These are phyloP conservation scores for Spinibarbus caldwelli DNA, from an alignment of 2,797 vertebrate genomes.

Conservation along the genomic window DNA sequence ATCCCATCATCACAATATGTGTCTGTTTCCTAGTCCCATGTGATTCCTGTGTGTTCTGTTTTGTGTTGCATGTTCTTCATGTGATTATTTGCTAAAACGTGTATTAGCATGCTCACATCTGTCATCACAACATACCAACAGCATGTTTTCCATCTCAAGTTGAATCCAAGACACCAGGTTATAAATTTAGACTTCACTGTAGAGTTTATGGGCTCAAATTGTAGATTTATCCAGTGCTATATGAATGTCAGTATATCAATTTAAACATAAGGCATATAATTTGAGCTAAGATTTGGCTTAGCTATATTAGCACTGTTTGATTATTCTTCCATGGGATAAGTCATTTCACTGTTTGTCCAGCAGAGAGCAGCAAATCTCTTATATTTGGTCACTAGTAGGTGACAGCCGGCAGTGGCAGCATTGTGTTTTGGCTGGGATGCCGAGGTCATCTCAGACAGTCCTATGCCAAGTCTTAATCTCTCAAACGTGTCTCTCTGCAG, in stretches of 20 bases:
- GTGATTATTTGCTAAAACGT: background rate
- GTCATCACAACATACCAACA: slow-evolving; percentile 13
- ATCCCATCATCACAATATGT: slow-evolving; percentile 52
- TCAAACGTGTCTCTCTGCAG: slow-evolving; percentile 42
- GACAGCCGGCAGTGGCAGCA: slow-evolving; percentile 51
- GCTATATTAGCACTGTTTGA: background rate
- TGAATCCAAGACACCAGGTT: background rate
- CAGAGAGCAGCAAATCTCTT: slow-evolving; percentile 70
- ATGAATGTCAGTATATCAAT: background rate
- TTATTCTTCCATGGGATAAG: background rate
- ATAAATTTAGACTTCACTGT: background rate
- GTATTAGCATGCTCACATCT: background rate
- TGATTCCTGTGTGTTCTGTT: slow-evolving; percentile 43
- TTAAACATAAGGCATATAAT: background rate
- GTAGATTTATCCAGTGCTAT: background rate
- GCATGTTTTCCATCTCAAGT: background rate
- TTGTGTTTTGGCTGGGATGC: slow-evolving; percentile 44
- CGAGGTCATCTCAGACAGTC: slow-evolving; percentile 28
- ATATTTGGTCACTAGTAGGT: background rate
- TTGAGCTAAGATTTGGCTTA: background rate
- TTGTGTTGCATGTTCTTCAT: slow-evolving; percentile 50
- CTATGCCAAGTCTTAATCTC: slow-evolving; percentile 48
- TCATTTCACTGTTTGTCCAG: slow-evolving; percentile 59
- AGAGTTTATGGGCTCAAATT: background rate
- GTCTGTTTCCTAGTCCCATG: slow-evolving; percentile 25